Evolutionary conservation across 2,797 vertebrate genomes (phyloP), one percentile per base, ranked within the genome.

Genomic region (Pangasius mekongensis): DNA sequence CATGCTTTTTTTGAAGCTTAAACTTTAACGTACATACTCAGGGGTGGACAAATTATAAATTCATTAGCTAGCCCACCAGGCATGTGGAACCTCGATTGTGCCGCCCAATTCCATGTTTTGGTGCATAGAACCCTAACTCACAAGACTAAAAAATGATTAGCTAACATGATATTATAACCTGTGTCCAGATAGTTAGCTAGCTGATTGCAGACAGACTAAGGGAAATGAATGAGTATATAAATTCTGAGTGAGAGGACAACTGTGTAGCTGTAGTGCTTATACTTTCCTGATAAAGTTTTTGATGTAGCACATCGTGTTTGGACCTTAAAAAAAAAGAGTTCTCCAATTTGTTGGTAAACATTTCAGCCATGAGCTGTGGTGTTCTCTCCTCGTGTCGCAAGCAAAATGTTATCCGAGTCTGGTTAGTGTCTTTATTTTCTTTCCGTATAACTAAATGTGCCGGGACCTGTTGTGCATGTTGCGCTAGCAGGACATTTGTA

Each of bases 1-100:
- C 78, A 66, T 66, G 8, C 43, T 49, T 52, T 47, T 47, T 84
- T 22, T 39, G 18, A 60, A 81, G 20, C 33, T 33, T 78, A 36
- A 52, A 58, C 8, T 56, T 56, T 83, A 62, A 16, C 78, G n/a
- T 83, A n/a, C 24, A 47, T 64, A 83, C 81, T 83, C 81, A 64
- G 39, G 60, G 58, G 58, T 83, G 39, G 58, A 47, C 58, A 47
- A 64, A 81, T 81, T 7, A 54, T 78, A 54, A 39, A 49, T 60
- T 36, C 36, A 80, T 81, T 39, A 24, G 10, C 14, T 18, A 47
- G 27, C 33, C 56, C 30, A 81, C 18, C 30, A 81, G 78, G 56
- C 60, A 64, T 10, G 39, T 30, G 39, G 24, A 83, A 47, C 3
- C 60, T 64, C 24, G 39, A 47, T 3, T 47, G 14, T 47, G 39